A percentile compares a stretch with the other conserved stretches of the same genome.
Evolutionary conservation across 2,888 invertebrate species (phyloP).

Genomic region (Leptodirus hochenwartii): DNA sequence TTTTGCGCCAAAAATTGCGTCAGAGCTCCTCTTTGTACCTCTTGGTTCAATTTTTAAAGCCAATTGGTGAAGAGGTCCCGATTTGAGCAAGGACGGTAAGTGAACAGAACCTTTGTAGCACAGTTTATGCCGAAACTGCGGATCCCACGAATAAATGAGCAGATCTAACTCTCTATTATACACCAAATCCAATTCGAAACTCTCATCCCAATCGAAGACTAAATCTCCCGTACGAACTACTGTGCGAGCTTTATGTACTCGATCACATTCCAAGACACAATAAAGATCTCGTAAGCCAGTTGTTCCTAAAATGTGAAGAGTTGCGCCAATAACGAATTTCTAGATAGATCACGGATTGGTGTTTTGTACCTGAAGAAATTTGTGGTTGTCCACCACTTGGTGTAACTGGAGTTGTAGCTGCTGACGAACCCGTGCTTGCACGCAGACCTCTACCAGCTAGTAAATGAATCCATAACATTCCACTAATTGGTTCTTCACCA

Average conservation of each 20-base stretch:
- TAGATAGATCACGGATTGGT: constrained; percentile 2
- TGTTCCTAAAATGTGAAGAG: constrained; percentile 25
- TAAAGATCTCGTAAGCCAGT: constrained; percentile 69
- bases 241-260: constrained; percentile 89
- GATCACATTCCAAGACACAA: constrained; percentile 93
- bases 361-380: too few species aligned
- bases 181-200: constrained; percentile 91
- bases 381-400: constrained; percentile 39
- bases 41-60: constrained; percentile 70
- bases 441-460: constrained; percentile 74
- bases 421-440: constrained; percentile 46
- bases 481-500: constrained; percentile 48
- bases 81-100: constrained; percentile 58
- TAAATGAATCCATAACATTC: constrained; percentile 79
- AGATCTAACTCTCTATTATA: constrained; percentile 89
- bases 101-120: constrained; percentile 87
- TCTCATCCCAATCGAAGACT: constrained; percentile 98
- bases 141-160: constrained; percentile 98
- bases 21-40: too few species aligned
- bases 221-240: constrained; percentile 91
- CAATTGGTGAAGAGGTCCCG: constrained; percentile 71
- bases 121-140: constrained; percentile 88
- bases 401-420: constrained; percentile 54
- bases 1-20: constrained; percentile 4
- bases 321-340: too few species aligned